Evolutionary conservation across 2,888 invertebrate genomes (phyloP).

Genomic region (Hydrotaea diabolus): DNA sequence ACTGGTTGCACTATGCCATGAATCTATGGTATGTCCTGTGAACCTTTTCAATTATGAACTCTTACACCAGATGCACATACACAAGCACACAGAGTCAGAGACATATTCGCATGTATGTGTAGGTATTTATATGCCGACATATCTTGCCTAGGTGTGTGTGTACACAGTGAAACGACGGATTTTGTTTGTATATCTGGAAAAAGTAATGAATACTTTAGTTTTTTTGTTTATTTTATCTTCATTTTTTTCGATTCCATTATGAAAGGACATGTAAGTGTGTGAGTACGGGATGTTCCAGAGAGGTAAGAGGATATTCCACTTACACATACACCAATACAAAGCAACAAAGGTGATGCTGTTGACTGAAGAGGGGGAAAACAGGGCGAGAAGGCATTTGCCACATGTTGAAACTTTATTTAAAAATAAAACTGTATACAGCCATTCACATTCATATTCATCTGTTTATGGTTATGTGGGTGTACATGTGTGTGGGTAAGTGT

Average conservation of each 20-base stretch:
- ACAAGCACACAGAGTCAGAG: too few relatives aligned
- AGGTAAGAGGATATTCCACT: too few relatives aligned
- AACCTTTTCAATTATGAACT: constrained; percentile 14
- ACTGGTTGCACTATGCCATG: constrained; percentile 11
- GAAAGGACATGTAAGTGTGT: neutral
- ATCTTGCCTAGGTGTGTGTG: neutral
- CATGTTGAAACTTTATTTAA: constrained; percentile 34
- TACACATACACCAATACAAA: neutral
- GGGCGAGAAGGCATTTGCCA: constrained; percentile 15
- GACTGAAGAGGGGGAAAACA: neutral
- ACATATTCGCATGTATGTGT: neutral
- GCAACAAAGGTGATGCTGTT: neutral
- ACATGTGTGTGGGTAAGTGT: neutral
- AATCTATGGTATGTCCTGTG: constrained; percentile 7
- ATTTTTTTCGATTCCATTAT: neutral
- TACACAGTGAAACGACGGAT: neutral
- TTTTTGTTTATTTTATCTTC: neutral
- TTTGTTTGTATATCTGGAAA: neutral
- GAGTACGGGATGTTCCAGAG: neutral
- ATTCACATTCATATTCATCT: neutral
- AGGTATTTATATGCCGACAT: neutral
- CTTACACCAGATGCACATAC: neutral
- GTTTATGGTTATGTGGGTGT: neutral
- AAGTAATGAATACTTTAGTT: constrained; percentile 3
- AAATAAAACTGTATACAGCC: neutral